phyloP scores from a whole-genome alignment of 2,797 vertebrate genomes.

The Amblyopsis hoosieri region DNA sequence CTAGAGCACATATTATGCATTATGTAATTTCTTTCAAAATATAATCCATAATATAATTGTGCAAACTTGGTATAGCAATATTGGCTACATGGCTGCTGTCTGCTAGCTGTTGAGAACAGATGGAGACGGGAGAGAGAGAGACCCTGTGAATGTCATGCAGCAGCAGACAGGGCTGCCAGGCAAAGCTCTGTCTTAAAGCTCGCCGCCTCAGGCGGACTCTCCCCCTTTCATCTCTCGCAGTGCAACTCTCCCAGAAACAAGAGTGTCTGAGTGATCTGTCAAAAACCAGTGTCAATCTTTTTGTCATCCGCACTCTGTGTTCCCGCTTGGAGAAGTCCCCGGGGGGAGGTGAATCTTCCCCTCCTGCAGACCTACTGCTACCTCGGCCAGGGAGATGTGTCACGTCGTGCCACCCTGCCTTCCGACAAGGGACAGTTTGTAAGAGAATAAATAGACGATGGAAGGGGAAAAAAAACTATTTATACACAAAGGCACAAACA shows the following conservation, averaged over 20 bases:
- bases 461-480: conserved; percentile 48
- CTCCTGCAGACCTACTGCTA: conserved; percentile 53
- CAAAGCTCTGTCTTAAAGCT: conserved; percentile 58
- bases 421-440: conserved; percentile 63
- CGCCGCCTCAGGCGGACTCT: conserved; percentile 55
- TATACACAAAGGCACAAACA: conserved; percentile 60
- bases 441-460: neutral
- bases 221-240: conserved; percentile 49
- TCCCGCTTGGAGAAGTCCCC: conserved; percentile 61
- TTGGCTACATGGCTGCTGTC: conserved; percentile 39
- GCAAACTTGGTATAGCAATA: neutral
- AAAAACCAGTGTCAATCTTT: conserved; percentile 77
- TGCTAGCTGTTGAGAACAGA: conserved; percentile 48
- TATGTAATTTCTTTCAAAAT: too few relatives aligned
- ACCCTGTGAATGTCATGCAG: conserved; percentile 64
- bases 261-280: conserved; percentile 69
- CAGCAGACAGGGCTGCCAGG: conserved; percentile 55
- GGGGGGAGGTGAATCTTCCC: conserved; percentile 58
- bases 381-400: conserved; percentile 62
- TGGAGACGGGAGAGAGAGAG: conserved; percentile 22
- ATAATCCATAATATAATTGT: too few relatives aligned
- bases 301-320: conserved; percentile 67
- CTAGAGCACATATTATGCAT: too few relatives aligned
- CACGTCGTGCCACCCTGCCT: conserved; percentile 63
- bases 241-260: conserved; percentile 65